Evolutionary conservation across 2,113 vertebrate genomes (phyloP).

Genomic region (Colistium nudipinnis): DNA sequence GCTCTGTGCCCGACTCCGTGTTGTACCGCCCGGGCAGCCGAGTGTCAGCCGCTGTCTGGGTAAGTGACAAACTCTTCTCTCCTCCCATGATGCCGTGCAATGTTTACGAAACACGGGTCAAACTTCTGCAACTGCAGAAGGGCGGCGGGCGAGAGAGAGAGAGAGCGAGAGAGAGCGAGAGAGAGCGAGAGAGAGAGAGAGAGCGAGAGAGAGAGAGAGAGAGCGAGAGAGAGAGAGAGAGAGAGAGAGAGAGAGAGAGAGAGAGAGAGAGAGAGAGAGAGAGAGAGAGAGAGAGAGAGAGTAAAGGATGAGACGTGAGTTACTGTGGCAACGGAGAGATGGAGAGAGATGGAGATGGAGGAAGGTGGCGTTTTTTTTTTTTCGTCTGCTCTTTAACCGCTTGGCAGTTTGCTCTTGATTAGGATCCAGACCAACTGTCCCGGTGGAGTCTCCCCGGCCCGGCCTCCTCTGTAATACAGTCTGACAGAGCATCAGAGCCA

Average conservation of each 20-base stretch:
- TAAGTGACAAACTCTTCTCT: slow-evolving; percentile 71
- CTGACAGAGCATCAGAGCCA: slow-evolving; percentile 77
- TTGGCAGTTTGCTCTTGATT: slow-evolving; percentile 81
- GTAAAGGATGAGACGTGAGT: slow-evolving; percentile 47
- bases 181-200: neutral
- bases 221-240: slow-evolving; percentile 26
- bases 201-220: slow-evolving; percentile 23
- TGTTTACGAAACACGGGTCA: slow-evolving; percentile 61
- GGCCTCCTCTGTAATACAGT: slow-evolving; percentile 77
- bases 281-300: slow-evolving; percentile 32
- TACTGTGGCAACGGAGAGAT: slow-evolving; percentile 64
- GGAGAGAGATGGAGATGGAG: slow-evolving; percentile 54
- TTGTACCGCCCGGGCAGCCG: slow-evolving; percentile 59
- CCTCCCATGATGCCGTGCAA: slow-evolving; percentile 64
- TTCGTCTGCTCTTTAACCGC: slow-evolving; percentile 75
- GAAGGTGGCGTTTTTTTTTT: slow-evolving; percentile 66
- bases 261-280: slow-evolving; percentile 48
- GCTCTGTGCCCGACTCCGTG: slow-evolving; percentile 57
- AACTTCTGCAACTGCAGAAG: slow-evolving; percentile 28
- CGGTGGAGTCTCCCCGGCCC: slow-evolving; percentile 65
- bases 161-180: slow-evolving; percentile 27
- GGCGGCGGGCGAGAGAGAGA: slow-evolving; percentile 25
- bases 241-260: slow-evolving; percentile 55
- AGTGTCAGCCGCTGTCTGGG: slow-evolving; percentile 59
- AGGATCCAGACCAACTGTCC: slow-evolving; percentile 67